Base-by-base conservation (phyloP, 2,888 invertebrate species). In the Lasioglossum vierecki region DNA sequence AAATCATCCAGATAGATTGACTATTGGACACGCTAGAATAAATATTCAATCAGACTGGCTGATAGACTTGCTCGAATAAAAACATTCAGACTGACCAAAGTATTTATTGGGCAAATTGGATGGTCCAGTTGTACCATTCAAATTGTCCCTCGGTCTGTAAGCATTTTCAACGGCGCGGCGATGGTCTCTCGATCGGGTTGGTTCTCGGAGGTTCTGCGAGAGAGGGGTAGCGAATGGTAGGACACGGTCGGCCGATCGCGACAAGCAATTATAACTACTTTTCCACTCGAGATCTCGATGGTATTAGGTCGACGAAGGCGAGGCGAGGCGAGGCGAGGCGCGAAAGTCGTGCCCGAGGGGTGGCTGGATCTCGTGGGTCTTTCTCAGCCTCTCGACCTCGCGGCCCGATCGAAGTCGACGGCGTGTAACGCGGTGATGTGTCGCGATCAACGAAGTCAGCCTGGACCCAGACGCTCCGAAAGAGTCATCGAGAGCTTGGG, bases 361-460 rank as follows among this genome's bases (percentile, higher is more conserved):
- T 80, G 79, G 70, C 80, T 70, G 81, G 82, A 88, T 86, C 83
- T 79, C 81, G 79, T 72, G 79, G 82, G 44, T 77, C 86, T 82
- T 84, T 86, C 83, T 79, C 78, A 80, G 86, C 84, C 87, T 85
- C 83, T 88, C 89, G 88, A 89, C 83, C 88, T 85, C 84, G 82
- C 77, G 82, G 74, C 72, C 74, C 83, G 86, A 86, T 89, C 88
- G 84, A 88, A 88, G 79, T 79, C 82, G 68, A 77, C 77, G 71
- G 49, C 53, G 76, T 82, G 80, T 79, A 83, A 75, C 84, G 46
- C 72, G 79, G 63, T 66, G 77, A n/a, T 46, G 60, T 77, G 76
- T 80, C 80, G 74, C 35, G 76, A 22, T 60, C 63, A 35, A 66
- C 66, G 30, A 9, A 57, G 73, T 72, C 76, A 49, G 63, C 39